Conservation (phyloP, 2,888 invertebrate genomes). For the Gymnoscelis rufifasciata region DNA sequence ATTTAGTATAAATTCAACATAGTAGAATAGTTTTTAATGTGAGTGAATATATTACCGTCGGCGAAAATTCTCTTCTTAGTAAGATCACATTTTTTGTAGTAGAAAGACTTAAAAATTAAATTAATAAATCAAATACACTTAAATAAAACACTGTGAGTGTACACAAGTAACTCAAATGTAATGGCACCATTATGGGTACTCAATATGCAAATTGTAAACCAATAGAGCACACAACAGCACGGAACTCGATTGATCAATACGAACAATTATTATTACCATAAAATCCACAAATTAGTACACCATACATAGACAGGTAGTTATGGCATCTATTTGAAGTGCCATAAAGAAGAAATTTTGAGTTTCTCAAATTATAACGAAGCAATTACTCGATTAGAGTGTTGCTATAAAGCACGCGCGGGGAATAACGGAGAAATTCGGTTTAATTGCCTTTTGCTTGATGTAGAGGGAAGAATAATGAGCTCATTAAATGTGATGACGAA, state of each 20-base stretch:
- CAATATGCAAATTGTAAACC: conserved; percentile 50
- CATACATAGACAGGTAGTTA: conserved; percentile 26
- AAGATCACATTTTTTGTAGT: too few species aligned
- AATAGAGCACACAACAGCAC: conserved; percentile 39
- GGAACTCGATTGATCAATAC: conserved; percentile 45
- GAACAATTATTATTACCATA: conserved; percentile 62
- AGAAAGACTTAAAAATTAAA: too few species aligned
- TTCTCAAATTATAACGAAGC: conserved; percentile 50
- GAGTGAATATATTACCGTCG: too few species aligned
- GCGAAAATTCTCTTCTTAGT: too few species aligned
- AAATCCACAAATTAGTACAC: conserved; percentile 53
- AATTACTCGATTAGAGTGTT: conserved; percentile 50
- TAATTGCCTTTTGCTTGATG: conserved; percentile 51
- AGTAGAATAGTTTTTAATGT: too few species aligned
- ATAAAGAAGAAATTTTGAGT: conserved; percentile 35
- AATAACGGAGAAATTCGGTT: conserved; percentile 62
- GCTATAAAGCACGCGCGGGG: conserved; percentile 47
- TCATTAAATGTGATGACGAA: conserved; percentile 40
- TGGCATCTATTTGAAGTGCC: conserved; percentile 21
- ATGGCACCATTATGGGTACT: conserved; percentile 44
- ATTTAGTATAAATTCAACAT: too few species aligned
- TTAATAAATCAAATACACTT: too few species aligned
- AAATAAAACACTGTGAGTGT: too few species aligned
- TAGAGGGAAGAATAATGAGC: conserved; percentile 30
- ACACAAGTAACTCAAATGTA: too few species aligned